Conservation (phyloP, 2,113 vertebrate species). For the Heterotilapia buettikoferi region DNA sequence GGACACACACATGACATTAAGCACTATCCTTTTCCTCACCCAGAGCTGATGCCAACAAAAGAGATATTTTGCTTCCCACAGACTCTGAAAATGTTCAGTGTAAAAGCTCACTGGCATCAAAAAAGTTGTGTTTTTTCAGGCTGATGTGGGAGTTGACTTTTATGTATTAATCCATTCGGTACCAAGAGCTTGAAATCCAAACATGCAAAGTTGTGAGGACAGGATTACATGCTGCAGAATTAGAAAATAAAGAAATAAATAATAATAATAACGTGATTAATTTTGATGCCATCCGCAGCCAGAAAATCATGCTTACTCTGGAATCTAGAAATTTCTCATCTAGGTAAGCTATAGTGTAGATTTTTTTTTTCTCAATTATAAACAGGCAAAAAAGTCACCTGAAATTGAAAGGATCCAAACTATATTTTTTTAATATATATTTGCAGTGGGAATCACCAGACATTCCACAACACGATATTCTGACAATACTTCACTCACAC, state of each 20-base stretch:
- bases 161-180: background rate
- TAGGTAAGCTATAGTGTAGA: background rate
- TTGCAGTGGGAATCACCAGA: background rate
- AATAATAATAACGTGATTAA: background rate
- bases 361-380: background rate
- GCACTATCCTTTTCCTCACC: slow-evolving; percentile 7
- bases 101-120: background rate
- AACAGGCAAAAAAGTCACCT: background rate
- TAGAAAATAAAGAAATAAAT: background rate
- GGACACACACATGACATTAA: slow-evolving; percentile 46
- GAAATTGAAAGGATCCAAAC: background rate
- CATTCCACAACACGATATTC: background rate
- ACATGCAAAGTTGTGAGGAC: background rate
- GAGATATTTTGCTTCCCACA: background rate
- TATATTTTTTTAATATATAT: background rate
- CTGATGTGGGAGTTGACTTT: background rate
- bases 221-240: slow-evolving; percentile 1
- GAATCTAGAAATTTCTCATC: background rate
- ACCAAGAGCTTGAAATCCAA: background rate
- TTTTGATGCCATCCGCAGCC: background rate
- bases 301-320: background rate
- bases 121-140: background rate
- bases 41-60: slow-evolving; percentile 19
- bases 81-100: background rate
- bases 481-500: background rate